Base-by-base conservation (phyloP, 2,113 vertebrate genomes). In the Emydocephalus ijimae region DNA sequence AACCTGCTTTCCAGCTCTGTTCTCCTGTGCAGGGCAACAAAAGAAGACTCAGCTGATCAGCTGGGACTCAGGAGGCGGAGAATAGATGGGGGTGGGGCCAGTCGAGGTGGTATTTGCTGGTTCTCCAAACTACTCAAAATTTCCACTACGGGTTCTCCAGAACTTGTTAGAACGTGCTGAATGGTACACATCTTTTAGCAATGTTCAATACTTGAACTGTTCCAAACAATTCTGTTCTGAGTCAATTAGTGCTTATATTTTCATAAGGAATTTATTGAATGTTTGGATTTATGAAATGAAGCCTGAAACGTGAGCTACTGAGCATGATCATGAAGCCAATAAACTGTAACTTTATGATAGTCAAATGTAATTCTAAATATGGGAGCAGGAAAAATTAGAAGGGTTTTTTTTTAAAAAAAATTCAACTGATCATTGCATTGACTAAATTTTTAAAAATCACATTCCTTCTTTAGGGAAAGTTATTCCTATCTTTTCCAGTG, bases 291-390 rank as follows among this genome's bases (percentile, higher is more conserved):
- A 94, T 20, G 69, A 94, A 90, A n/a, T 57, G 56, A 52, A 94
- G 92, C 89, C 10, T 5, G 56, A 88, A 39, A 0, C 2, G 4
- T 29, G 10, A 89, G 3, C 89, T 59, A n/a, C 39, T 85, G 23
- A 93, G 85, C 64, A 91, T 88, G 54, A 88, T 93, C 92, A 54
- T 29, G 50, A 69, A 69, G 43, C 56, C 86, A 93, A 23, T 9
- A 45, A 74, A 95, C 92, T 21, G 3, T 18, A 89, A 11, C 45
- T 81, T 88, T 91, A 92, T 94, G 94, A 93, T 94, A 34, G 3
- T 88, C 91, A 3, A 52, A 24, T 86, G 91, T 59, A 23, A 57
- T 55, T 24, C 50, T 81, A 50, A 93, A 90, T 89, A 93, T 11
- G 34, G 52, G 94, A 95, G 90, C 14, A 34, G 14, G 34, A 74